Evolutionary conservation across 2,797 vertebrate genomes (phyloP).

Genomic region (Ctenopoma kingsleyae): DNA sequence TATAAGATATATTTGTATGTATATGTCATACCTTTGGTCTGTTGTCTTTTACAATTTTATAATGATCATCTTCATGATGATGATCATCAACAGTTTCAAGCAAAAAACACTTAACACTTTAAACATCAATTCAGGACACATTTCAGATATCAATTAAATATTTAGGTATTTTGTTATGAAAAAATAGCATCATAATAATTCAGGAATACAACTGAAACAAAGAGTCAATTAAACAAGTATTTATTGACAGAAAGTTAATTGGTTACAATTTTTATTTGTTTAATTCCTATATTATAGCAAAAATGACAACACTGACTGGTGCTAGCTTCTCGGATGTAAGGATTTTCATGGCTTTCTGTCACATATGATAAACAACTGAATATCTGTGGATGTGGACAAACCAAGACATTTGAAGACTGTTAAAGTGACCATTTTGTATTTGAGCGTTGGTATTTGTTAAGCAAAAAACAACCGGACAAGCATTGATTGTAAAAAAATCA

Average conservation of each 20-base stretch:
- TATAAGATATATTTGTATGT: too few relatives aligned
- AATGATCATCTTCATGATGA: neutral
- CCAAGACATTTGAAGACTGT: too few relatives aligned
- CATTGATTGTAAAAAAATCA: neutral
- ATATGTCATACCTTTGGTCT: too few relatives aligned
- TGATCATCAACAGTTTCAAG: neutral
- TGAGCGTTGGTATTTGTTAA: too few relatives aligned
- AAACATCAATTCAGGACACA: too few relatives aligned
- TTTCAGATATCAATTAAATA: neutral
- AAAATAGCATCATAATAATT: neutral
- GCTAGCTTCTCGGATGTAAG: neutral
- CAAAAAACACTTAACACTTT: too few relatives aligned
- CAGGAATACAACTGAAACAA: neutral
- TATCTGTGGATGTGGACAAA: neutral
- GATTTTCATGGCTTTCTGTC: neutral
- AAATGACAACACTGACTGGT: neutral
- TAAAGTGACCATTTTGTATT: too few relatives aligned
- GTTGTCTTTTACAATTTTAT: neutral
- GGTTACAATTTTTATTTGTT: neutral
- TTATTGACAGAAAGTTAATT: neutral
- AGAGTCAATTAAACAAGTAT: neutral
- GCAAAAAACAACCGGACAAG: neutral
- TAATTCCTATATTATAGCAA: neutral
- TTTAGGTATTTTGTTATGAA: neutral
- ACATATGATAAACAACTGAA: neutral